These are phyloP conservation scores for Theocolax elegans DNA, from an alignment of 1,140 invertebrate genomes.

Conservation along the genomic window DNA sequence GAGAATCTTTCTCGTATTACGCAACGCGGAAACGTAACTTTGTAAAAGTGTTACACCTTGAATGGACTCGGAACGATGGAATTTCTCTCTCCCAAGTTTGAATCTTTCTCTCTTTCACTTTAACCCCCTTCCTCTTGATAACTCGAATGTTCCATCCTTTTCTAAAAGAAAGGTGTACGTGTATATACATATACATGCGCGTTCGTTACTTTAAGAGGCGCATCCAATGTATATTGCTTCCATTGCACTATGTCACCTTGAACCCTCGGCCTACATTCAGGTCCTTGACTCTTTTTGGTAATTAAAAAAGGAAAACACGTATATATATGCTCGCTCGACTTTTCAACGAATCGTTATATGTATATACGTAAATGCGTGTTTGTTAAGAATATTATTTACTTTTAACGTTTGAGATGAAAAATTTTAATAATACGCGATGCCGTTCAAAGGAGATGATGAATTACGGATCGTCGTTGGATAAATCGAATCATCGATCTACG, in stretches of 20 bases:
- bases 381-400: too few relatives aligned
- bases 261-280: slow-evolving; percentile 33
- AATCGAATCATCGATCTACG: too few relatives aligned
- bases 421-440: too few relatives aligned
- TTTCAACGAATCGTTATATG: too few relatives aligned
- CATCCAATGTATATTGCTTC: neutral
- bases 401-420: too few relatives aligned
- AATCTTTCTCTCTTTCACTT: neutral
- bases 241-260: slow-evolving; percentile 37
- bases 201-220: too few relatives aligned
- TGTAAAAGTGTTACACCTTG: slow-evolving; percentile 41
- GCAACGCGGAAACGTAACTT: slow-evolving; percentile 42
- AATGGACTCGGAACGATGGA: slow-evolving; percentile 38
- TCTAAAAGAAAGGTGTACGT: slow-evolving; percentile 24
- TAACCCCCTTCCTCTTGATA: too few relatives aligned
- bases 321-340: slow-evolving; percentile 9
- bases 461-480: too few relatives aligned
- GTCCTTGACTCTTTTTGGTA: slow-evolving; percentile 21
- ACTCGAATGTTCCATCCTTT: neutral
- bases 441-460: too few relatives aligned
- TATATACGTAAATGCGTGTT: too few relatives aligned
- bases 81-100: slow-evolving; percentile 21
- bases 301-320: slow-evolving; percentile 40
- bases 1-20: slow-evolving; percentile 29
- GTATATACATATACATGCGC: too few relatives aligned